Base-by-base conservation (phyloP, 1,140 invertebrate genomes). In the Batillaria attramentaria region DNA sequence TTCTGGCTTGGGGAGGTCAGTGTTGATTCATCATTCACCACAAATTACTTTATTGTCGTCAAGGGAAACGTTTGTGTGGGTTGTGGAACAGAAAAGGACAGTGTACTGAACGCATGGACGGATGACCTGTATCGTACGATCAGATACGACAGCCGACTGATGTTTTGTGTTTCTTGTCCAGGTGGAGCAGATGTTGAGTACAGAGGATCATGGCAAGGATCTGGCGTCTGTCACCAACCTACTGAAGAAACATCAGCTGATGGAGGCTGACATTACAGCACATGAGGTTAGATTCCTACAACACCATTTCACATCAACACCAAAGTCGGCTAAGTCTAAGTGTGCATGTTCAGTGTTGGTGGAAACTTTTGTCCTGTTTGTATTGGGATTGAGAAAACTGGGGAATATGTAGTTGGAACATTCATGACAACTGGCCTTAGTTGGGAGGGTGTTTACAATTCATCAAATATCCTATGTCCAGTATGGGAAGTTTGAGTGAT, bases 161-260 rank as follows among this genome's bases (percentile, higher is more conserved):
- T n/a, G n/a, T n/a, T n/a, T n/a, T n/a, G n/a, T n/a, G n/a, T n/a
- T n/a, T n/a, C n/a, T 76, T 13, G 33, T 50, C 39, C 85, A 91
- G 91, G 92, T 93, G 42, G 98, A 99, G 89, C 98, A 97, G 91
- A 93, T 99, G 60, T 91, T 99, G 82, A 98, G 97, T 42, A 97
- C 96, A 65, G 98, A 99, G 90, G 98, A 99, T 92, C 96, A 97
- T 82, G 98, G 98, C 68, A 99, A 99, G 91, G 99, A 99, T 93
- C 92, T 99, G 72, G 96, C 97, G 0, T 98, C 97, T 0, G 98
- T 99, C n/a, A 98, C 99, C 92, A 99, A 99, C 92, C 92, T 99
- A 50, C 96, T 98, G 93, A 99, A 99, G 93, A 99, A 99, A 90
- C 98, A 99, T 91, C 97, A 99, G 89, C 92, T 99, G 39, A 96